Evolutionary conservation across 2,113 vertebrate genomes (phyloP).

Genomic region (Lampris incognitus): DNA sequence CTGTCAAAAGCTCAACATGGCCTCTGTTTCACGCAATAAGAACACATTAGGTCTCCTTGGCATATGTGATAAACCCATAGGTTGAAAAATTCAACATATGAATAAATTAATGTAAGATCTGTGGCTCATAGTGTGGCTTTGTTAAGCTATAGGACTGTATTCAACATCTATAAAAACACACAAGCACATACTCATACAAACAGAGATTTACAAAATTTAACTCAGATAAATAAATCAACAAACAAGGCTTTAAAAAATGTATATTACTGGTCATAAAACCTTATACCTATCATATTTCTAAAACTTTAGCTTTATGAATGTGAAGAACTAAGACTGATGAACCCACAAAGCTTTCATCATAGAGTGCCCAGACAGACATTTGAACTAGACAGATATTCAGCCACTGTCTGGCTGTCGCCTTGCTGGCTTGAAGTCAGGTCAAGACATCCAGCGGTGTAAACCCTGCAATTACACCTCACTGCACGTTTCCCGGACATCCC

Average conservation of each 20-base stretch:
- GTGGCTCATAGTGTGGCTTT: no score
- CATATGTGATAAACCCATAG: no score
- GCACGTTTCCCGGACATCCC: constrained; percentile 69
- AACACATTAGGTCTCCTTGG: not conserved
- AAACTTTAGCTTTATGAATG: constrained; percentile 24
- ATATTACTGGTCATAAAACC: not conserved
- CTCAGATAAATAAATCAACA: no score
- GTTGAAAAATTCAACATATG: no score
- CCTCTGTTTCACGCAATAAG: constrained; percentile 10
- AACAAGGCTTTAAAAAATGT: no score
- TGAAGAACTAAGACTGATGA: constrained; percentile 19
- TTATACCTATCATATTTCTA: not conserved
- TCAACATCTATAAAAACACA: no score
- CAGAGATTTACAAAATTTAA: no score
- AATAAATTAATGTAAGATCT: no score
- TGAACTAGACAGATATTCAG: constrained; percentile 41
- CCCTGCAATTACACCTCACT: constrained; percentile 60
- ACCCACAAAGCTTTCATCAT: constrained; percentile 52
- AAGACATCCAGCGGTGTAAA: constrained; percentile 70
- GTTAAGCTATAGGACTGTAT: no score
- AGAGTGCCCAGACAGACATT: constrained; percentile 60
- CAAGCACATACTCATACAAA: no score
- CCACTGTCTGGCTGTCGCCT: constrained; percentile 53
- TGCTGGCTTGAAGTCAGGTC: constrained; percentile 53
- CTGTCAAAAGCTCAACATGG: constrained; percentile 7